Conservation (phyloP, 2,888 invertebrate species). For the Troides oblongomaculatus region DNA sequence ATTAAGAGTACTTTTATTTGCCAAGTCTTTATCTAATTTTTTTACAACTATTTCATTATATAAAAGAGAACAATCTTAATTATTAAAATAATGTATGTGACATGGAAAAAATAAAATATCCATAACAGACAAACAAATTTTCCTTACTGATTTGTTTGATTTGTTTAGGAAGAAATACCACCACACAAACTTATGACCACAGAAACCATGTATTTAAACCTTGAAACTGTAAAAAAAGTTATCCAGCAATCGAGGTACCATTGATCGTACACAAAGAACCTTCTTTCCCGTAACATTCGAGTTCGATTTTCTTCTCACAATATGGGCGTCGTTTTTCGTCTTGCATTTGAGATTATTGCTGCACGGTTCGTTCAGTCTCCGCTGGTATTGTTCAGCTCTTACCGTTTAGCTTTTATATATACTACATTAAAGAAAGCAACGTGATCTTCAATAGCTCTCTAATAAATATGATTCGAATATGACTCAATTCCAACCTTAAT, state of each 20-base stretch:
- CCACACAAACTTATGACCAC: slow-evolving; percentile 43
- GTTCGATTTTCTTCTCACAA: slow-evolving; percentile 74
- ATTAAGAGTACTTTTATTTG: no score
- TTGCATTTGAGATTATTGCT: slow-evolving; percentile 68
- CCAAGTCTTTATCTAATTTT: no score
- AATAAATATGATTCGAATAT: slow-evolving; percentile 13
- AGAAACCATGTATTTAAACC: slow-evolving; percentile 60
- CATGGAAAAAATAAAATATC: no score
- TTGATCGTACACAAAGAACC: slow-evolving; percentile 74
- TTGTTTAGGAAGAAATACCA: slow-evolving; percentile 44
- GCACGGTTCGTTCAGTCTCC: slow-evolving; percentile 58
- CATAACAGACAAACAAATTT: no score
- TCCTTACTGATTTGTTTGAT: no score
- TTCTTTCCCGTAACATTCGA: slow-evolving; percentile 71
- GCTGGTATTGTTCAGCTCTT: slow-evolving; percentile 50
- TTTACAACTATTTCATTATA: no score
- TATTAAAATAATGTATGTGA: no score
- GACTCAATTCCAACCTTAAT: slow-evolving; percentile 10
- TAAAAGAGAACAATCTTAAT: no score
- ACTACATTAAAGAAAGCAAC: slow-evolving; percentile 2
- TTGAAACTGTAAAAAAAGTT: slow-evolving; percentile 69
- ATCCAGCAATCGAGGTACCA: slow-evolving; percentile 72
- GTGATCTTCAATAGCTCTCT: background rate
- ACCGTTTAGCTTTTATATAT: slow-evolving; percentile 40
- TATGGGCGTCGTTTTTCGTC: slow-evolving; percentile 68